phyloP scores from a whole-genome alignment of 2,888 invertebrate genomes.

The Drosophila mimica region DNA sequence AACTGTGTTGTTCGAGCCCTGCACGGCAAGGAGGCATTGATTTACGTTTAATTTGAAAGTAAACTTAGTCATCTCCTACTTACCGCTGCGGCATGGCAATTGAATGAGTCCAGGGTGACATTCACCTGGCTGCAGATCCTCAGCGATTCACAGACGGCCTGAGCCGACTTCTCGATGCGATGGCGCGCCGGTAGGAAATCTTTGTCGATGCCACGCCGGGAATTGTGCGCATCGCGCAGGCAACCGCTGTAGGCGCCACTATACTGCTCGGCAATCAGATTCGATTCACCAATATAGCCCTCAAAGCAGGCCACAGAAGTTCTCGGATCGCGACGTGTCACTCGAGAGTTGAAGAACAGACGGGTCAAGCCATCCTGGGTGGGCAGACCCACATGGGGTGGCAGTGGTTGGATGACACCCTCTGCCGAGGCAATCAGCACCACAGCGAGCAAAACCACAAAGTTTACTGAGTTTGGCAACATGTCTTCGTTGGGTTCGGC shows the following conservation, averaged over 20 bases:
- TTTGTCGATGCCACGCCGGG: constrained; percentile 63
- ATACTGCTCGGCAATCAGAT: constrained; percentile 64
- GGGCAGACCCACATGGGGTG: constrained; percentile 69
- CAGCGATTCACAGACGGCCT: constrained; percentile 60
- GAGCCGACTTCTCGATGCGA: constrained; percentile 53
- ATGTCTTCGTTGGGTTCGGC: constrained; percentile 19
- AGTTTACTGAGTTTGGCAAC: constrained; percentile 15
- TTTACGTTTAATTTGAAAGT: background rate
- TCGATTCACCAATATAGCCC: constrained; percentile 75
- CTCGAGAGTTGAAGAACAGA: constrained; percentile 71
- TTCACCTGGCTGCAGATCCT: constrained; percentile 53
- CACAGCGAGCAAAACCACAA: constrained; percentile 33
- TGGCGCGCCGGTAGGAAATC: constrained; percentile 62
- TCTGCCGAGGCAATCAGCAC: constrained; percentile 23
- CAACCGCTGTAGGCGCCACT: constrained; percentile 66
- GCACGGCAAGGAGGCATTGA: background rate
- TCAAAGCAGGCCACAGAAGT: constrained; percentile 73
- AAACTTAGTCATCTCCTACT: constrained; percentile 38
- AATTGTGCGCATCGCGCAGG: constrained; percentile 43
- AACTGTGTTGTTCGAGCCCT: constrained; percentile 81
- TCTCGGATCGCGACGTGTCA: constrained; percentile 67
- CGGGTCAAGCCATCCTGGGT: constrained; percentile 70
- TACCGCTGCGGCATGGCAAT: constrained; percentile 75
- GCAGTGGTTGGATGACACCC: constrained; percentile 53
- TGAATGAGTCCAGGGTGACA: constrained; percentile 69